Evolutionary conservation across 2,113 vertebrate genomes (phyloP), one percentile per base, ranked within the genome.

Genomic region (Stomatorhinus ivindoensis): DNA sequence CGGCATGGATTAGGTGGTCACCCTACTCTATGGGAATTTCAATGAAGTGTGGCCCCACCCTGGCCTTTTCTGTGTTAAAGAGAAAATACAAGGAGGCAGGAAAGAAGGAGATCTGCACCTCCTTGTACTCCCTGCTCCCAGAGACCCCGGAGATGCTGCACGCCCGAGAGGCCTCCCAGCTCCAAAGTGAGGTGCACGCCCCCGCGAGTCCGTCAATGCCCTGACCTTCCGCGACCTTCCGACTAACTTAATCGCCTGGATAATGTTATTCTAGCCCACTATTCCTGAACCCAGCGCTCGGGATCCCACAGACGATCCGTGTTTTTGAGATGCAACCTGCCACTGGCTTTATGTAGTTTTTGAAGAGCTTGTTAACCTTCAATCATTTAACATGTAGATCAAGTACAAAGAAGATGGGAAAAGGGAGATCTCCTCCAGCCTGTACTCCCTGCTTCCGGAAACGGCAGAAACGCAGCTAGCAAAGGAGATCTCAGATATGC

Each of bases 381-480:
- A 39, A 7, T 80, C 31, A 17, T 80, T 69, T 69, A 69, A 69
- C 31, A 19, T 42, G 31, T 85, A 99, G 98, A 93, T 95, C 61
- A 98, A 97, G 90, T 99, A 99, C 88, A 97, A 96, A 94, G 95
- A 95, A 90, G 95, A 90, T 21, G 94, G 91, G 88, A 98, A 97
- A 93, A 95, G 95, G 86, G 95, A 95, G 89, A 89, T 95, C 42
- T 91, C 95, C 27, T 91, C 94, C 17, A 93, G 95, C 87, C 94
- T 98, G 2, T 99, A 97, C 93, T 95, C 96, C 91, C 95, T 93
- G 92, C 97, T 99, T 93, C 95, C 97, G 3, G 96, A 97, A 35
- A 99, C 98, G 65, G 95, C 96, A 88, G 97, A 99, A 89, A 98
- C 95, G 8, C 96, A 95, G 83, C 97, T 95, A 82, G 96, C 96